phyloP scores from a whole-genome alignment of 1,140 invertebrate species.

The Acyrthosiphon pisum region DNA sequence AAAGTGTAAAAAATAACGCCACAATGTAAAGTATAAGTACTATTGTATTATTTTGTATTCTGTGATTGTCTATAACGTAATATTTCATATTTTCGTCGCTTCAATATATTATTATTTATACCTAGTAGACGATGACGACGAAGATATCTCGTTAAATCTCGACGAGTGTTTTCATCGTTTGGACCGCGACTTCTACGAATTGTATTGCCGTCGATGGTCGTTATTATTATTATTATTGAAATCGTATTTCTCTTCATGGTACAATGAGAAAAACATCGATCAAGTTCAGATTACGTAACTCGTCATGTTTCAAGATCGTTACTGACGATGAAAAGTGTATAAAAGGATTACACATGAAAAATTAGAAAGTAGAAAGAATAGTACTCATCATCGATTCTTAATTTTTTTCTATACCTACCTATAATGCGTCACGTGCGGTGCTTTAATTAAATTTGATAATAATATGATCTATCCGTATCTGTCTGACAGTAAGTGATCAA shows the following conservation, averaged over 20 bases:
- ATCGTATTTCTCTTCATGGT: neutral
- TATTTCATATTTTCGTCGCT: neutral
- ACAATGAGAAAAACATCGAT: conserved; percentile 38
- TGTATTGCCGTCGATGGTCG: neutral
- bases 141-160: neutral
- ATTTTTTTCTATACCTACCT: neutral
- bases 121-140: too few species aligned
- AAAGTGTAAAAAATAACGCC: neutral
- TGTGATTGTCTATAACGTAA: neutral
- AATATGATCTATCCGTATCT: neutral
- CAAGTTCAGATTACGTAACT: conserved; percentile 41
- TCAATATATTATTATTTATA: neutral
- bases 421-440: conserved; percentile 23
- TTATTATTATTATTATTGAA: conserved; percentile 12
- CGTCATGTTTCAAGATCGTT: conserved; percentile 49
- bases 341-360: conserved; percentile 23
- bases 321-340: conserved; percentile 43
- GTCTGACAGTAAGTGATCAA: conserved; percentile 31
- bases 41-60: neutral
- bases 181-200: neutral
- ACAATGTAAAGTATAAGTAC: neutral
- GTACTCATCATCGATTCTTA: conserved; percentile 28
- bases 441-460: conserved; percentile 46
- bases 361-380: conserved; percentile 55
- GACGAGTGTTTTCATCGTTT: neutral